Evolutionary conservation across 2,797 vertebrate genomes (phyloP), one percentile per base, ranked within the genome.

Genomic region (Hybognathus amarus): DNA sequence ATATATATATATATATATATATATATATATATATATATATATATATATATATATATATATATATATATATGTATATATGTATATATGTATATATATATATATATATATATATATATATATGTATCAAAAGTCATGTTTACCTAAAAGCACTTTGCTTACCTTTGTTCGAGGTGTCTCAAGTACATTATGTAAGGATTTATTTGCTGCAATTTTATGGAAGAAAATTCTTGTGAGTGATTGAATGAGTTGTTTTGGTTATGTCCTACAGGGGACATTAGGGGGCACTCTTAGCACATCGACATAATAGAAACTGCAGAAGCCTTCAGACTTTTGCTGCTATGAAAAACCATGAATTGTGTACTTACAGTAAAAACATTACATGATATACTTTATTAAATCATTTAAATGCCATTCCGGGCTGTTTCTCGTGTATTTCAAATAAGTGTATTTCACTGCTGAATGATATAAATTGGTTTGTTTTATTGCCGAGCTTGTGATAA

Each of bases 201-300:
- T 56, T 18, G 17, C 15, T n/a, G 52, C 12, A 24, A 9, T 71
- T 30, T 45, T 30, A 38, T 59, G 38, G 56, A 33, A 22, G 7
- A 30, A 1, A 77, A 59, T 24, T 22, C 27, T n/a, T 61, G 52
- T 80, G 11, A 36, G 67, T 81, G 82, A 82, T 68, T 27, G 80
- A 82, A 36, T 30, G 6, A 20, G 70, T 27, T 59, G 20, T 76
- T 70, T 27, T 75, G 64, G 0, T 88, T 89, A 79, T 86, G 0
- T 91, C 77, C 78, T 56, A 8, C 8, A 8, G 6, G 52, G 77
- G 20, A 85, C 95, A 94, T 92, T 91, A 95, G 95, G 93, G 93
- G 74, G 94, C 95, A 94, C 93, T 95, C 92, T 94, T 93, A 89
- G 86, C 91, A 95, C 93, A 93, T 80, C 69, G 36, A 77, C 30